Percentiles rank a stretch among this genome's conserved stretches.
Evolutionary conservation across 2,888 invertebrate species (phyloP).

Genomic region (Tetropium fuscum): DNA sequence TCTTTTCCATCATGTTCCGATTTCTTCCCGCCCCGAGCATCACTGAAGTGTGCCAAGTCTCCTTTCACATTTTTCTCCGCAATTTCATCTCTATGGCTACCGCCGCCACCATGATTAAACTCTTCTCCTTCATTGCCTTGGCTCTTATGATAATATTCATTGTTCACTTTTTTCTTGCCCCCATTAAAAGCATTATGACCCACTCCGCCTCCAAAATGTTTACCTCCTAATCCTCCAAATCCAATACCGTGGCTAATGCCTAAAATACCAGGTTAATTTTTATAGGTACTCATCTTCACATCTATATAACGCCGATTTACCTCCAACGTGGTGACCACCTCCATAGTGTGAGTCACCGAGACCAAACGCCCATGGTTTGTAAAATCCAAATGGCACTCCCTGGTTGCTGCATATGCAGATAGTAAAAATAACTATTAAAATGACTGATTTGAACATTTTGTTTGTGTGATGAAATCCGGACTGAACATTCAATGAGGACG

Average conservation of each 20-base stretch:
- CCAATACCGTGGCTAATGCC: constrained; percentile 14
- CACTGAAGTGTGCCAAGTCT: constrained; percentile 69
- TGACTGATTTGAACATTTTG: constrained; percentile 5
- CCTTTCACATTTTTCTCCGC: constrained; percentile 62
- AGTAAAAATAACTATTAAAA: constrained; percentile 2
- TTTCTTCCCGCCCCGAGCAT: constrained; percentile 71
- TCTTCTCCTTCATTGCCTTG: constrained; percentile 70
- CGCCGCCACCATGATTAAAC: constrained; percentile 70
- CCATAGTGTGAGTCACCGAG: background rate
- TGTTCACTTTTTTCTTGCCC: constrained; percentile 70
- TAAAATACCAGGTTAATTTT: background rate
- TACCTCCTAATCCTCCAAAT: constrained; percentile 26
- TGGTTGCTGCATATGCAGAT: background rate
- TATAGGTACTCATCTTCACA: background rate
- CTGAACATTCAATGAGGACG: background rate
- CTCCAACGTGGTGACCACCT: constrained; percentile 50
- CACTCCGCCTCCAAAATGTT: constrained; percentile 57
- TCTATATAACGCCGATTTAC: constrained; percentile 24
- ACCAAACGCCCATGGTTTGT: background rate
- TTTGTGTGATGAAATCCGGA: background rate
- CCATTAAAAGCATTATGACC: constrained; percentile 71
- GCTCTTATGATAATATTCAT: constrained; percentile 67
- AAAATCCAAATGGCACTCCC: background rate
- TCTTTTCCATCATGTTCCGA: constrained; percentile 71
- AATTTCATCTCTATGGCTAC: constrained; percentile 64